Base-by-base conservation (phyloP, 2,888 invertebrate genomes). In the Listrodromus nycthemerus region DNA sequence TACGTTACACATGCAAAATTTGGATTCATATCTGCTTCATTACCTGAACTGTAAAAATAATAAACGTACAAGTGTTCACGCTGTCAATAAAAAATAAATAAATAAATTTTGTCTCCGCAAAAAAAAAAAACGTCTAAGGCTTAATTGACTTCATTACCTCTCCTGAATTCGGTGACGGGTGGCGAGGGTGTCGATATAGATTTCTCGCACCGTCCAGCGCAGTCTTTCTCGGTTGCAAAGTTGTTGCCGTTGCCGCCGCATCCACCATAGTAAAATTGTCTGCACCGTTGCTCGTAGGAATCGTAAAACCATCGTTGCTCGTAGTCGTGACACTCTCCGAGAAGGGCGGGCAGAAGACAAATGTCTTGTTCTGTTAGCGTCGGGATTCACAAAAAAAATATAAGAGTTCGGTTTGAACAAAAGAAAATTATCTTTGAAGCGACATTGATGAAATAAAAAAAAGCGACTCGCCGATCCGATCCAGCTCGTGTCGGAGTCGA, bases 241-340 rank as follows among this genome's bases (percentile, higher is more conserved):
- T 97, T 97, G 93, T 98, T 99, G 1, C 95, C 95, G 91, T 99
- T 99, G 37, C 98, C 99, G 21, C 96, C 97, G 91, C 99, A 99
- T 69, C 99, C 98, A 50, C 98, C 97, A 92, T 96, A 98, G 88
- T 97, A 96, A 94, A 98, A 99, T 90, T 96, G 96, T 74, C 95
- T 94, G 92, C 99, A 99, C 48, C 94, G 94, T 83, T 95, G 95
- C 66, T 96, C 95, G 89, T 95, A 95, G 0, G 97, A 96, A 91
- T 98, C 97, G 93, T 95, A 98, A 94, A 97, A 98, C 97, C 97
- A 99, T 82, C 95, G 95, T 83, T 95, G 94, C 6, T 95, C 95
- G 91, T 97, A 97, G 88, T 96, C 96, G 76, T 95, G 95, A 89
- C 98, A 98, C 61, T 96, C 96, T 13, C 98, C 98, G 80, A 95